phyloP scores from a whole-genome alignment of 2,113 vertebrate genomes.

The Microcebus ravelobensis region DNA sequence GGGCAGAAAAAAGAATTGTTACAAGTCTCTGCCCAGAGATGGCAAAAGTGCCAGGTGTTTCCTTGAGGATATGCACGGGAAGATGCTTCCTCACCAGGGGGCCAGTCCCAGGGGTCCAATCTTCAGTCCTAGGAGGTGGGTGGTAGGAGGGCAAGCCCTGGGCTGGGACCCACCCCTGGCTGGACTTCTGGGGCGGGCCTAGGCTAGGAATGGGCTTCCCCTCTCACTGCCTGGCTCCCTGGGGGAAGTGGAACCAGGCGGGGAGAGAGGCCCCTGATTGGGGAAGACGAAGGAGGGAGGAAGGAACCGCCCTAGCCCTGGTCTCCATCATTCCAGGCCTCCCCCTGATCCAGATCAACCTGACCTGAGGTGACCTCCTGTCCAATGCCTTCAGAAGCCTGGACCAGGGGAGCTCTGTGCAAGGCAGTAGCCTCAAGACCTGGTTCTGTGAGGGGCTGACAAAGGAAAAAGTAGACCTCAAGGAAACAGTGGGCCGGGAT shows the following conservation, averaged over 20 bases:
- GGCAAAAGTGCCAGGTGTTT: slow-evolving; percentile 61
- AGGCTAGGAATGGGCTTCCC: slow-evolving; percentile 39
- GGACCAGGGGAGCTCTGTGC: background rate
- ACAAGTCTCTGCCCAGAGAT: background rate
- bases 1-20: background rate
- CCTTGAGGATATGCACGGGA: background rate
- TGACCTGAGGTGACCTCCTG: slow-evolving; percentile 54
- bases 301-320: slow-evolving; percentile 68
- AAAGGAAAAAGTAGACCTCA: slow-evolving; percentile 9
- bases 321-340: slow-evolving; percentile 52
- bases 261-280: slow-evolving; percentile 64
- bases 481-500: background rate
- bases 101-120: background rate
- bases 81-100: background rate
- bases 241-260: slow-evolving; percentile 71
- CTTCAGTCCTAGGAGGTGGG: background rate
- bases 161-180: background rate
- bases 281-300: slow-evolving; percentile 22
- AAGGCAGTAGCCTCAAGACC: background rate
- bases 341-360: slow-evolving; percentile 24
- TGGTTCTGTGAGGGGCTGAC: background rate
- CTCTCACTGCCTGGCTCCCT: slow-evolving; percentile 33
- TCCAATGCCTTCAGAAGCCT: background rate
- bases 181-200: background rate
- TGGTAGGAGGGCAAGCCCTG: background rate